phyloP scores from a whole-genome alignment of 2,888 invertebrate species.

The Sesia bembeciformis region DNA sequence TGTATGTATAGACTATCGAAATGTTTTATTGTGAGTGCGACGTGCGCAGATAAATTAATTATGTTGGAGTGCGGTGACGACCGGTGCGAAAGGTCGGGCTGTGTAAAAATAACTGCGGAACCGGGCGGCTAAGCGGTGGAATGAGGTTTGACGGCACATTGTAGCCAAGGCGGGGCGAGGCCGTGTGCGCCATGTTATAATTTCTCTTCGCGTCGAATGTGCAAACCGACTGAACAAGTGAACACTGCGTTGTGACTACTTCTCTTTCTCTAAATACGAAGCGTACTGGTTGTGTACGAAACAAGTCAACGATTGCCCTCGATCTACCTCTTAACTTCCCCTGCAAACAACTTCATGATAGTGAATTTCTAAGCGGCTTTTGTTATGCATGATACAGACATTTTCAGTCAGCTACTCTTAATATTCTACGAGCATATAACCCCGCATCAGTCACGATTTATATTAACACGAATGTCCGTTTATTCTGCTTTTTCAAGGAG shows the following conservation, averaged over 20 bases:
- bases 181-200: conserved; percentile 71
- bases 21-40: conserved; percentile 44
- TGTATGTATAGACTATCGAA: conserved; percentile 16
- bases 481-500: no score
- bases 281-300: conserved; percentile 31
- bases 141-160: conserved; percentile 74
- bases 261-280: conserved; percentile 60
- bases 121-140: conserved; percentile 70
- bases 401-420: no score
- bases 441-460: no score
- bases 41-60: conserved; percentile 47
- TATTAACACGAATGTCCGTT: no score
- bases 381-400: no score
- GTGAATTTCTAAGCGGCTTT: no score
- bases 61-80: conserved; percentile 66
- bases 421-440: no score
- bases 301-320: conserved; percentile 9
- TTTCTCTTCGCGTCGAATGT: conserved; percentile 71
- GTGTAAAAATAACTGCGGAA: conserved; percentile 75
- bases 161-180: conserved; percentile 71
- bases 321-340: background rate
- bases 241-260: conserved; percentile 56
- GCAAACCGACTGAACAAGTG: conserved; percentile 62
- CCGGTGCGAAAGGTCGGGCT: conserved; percentile 73
- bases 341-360: background rate